Evolutionary conservation across 1,140 invertebrate genomes (phyloP).

Genomic region (Cotesia typhae): DNA sequence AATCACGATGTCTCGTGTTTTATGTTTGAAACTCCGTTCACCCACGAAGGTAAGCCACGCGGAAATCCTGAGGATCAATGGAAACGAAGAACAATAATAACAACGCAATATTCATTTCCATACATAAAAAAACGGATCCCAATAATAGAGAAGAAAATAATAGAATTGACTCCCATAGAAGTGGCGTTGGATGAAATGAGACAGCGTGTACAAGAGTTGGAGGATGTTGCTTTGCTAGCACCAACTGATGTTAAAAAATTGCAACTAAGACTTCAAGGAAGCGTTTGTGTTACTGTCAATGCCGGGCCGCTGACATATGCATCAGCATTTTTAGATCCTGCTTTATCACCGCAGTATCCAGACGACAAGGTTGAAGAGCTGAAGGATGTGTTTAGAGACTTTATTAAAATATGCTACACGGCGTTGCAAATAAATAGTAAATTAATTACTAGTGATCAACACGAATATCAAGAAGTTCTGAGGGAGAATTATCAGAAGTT

Average conservation of each 20-base stretch:
- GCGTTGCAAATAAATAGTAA: slow-evolving; percentile 88
- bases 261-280: slow-evolving; percentile 88
- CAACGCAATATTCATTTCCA: slow-evolving; percentile 87
- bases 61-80: slow-evolving; percentile 88
- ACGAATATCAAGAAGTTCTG: slow-evolving; percentile 88
- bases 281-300: slow-evolving; percentile 92
- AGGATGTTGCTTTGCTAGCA: slow-evolving; percentile 82
- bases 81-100: slow-evolving; percentile 86
- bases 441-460: slow-evolving; percentile 84
- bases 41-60: slow-evolving; percentile 79
- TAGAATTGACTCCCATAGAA: slow-evolving; percentile 90
- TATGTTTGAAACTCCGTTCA: slow-evolving; percentile 94
- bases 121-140: slow-evolving; percentile 90
- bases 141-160: slow-evolving; percentile 76
- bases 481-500: slow-evolving; percentile 87
- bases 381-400: slow-evolving; percentile 85
- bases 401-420: slow-evolving; percentile 85
- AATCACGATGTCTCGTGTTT: slow-evolving; percentile 88
- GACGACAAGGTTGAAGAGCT: slow-evolving; percentile 84
- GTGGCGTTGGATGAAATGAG: slow-evolving; percentile 95
- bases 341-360: slow-evolving; percentile 73
- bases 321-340: slow-evolving; percentile 84
- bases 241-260: slow-evolving; percentile 88
- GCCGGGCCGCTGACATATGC: slow-evolving; percentile 95
- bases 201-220: slow-evolving; percentile 81